Evolutionary conservation across 2,888 invertebrate genomes (phyloP), one percentile per base, ranked within the genome.

Genomic region (Eustalomyia histrio): DNA sequence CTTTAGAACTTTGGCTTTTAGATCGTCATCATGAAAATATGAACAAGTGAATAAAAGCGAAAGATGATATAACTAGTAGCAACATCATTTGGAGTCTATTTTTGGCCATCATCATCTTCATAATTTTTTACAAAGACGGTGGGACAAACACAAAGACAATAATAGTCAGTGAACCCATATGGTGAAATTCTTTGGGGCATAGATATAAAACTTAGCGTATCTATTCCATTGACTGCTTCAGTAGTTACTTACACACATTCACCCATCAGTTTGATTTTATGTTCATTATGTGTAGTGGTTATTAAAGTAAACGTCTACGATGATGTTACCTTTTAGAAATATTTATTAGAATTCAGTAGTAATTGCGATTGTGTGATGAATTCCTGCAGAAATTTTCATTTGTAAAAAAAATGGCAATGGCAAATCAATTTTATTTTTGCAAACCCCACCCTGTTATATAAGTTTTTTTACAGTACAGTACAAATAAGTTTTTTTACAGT

Each of bases 41-140:
- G 43, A 57, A 61, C 67, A 79, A 79, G 73, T 69, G 52, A 64
- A 53, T 58, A 58, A 68, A 60, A 57, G 53, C 68, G 17, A 53
- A 69, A 64, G 50, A 79, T 64, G 74, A 73, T 52, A 79, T 74
- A 74, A 79, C 74, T 69, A 69, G 79, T 74, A 79, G 74, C 79
- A 79, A 53, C 57, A 74, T 64, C 58, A 79, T 79, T 74, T 74
- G 74, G 58, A 33, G 58, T 10, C 67, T 69, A 69, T 79, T 79
- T 79, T 69, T 64, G 68, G 68, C 24, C 63, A 68, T 64, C 73
- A 17, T 47, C 43, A 12, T 39, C 39, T 12, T 39, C 39, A 39
- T 63, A 52, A 67, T 57, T 24, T 67, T 33, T 18, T 50, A 18
- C 35, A 8, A 12, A 21, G 21, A 64, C 17, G 14, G 7, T 6